These are phyloP conservation scores for Chloropsis cyanopogon DNA, from an alignment of 2,113 vertebrate genomes.

Conservation along the genomic window DNA sequence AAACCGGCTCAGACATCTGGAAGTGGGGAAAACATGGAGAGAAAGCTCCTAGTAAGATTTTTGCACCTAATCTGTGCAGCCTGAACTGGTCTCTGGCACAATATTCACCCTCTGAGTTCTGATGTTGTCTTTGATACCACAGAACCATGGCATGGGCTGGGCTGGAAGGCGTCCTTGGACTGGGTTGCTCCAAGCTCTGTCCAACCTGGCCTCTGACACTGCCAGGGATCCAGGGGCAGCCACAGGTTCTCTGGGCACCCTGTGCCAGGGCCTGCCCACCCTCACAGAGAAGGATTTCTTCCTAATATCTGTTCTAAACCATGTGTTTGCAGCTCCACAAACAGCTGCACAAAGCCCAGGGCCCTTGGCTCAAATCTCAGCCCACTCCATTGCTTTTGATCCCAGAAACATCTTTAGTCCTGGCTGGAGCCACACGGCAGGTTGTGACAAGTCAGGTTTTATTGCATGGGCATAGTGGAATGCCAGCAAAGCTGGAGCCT, in stretches of 20 bases:
- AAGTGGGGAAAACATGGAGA: background rate
- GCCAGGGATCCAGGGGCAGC: background rate
- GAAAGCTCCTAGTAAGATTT: background rate
- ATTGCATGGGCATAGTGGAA: background rate
- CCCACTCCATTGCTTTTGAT: background rate
- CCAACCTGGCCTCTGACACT: background rate
- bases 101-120: background rate
- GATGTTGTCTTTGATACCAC: background rate
- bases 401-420: background rate
- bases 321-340: background rate
- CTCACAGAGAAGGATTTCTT: background rate
- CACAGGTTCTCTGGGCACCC: background rate
- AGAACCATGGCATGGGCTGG: background rate
- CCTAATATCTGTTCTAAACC: background rate
- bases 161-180: too few species aligned
- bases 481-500: background rate
- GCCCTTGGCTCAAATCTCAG: background rate
- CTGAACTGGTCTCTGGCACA: background rate
- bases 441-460: background rate
- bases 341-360: background rate
- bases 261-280: fast-evolving
- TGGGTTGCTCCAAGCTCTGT: fast-evolving
- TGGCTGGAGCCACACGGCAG: background rate
- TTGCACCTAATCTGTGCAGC: background rate
- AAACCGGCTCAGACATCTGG: background rate